Base-by-base conservation (phyloP, 2,888 invertebrate species). In the Lypha dubia region DNA sequence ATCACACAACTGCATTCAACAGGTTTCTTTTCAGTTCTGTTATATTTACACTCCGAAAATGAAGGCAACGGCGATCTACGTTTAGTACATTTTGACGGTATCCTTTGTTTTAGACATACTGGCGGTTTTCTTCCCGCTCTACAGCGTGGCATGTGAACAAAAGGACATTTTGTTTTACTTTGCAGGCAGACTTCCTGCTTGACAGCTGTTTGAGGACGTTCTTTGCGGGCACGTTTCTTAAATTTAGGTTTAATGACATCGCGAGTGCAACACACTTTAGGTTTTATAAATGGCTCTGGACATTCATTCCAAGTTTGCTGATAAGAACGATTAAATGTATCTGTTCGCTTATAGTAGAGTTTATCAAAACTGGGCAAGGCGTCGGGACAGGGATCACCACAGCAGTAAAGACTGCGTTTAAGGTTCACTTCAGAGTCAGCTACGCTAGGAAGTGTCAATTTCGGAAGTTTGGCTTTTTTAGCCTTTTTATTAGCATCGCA, bases 231-330 rank as follows among this genome's bases (percentile, higher is more conserved):
- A 22, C 79, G 82, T 32, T 73, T 79, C 35, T 49, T 86, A 1
- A 80, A 7, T 1, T 88, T 88, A 0, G 89, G 88, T 6, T 80
- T 74, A 0, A 86, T 28, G 0, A 84, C 79, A 0, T 85, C 83
- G 13, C 79, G 85, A 32, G 87, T 87, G 68, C 91, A 91, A 3
- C 89, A 75, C 20, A 89, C 88, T 28, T 87, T 87, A 28, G 87
- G 87, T 20, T 88, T 89, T 0, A 88, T 87, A 17, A 80, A 7
- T 20, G 81, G 56, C 0, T 89, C 87, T 0, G 91, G 90, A 46
- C 92, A 91, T 24, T 89, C 87, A 3, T 89, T 87, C 91, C 92
- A 91, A 1, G 91, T 91, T 62, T 90, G 92, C 85, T 89, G 89
- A 74, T 91, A 91, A 20, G 82, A 82, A 1, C 89, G 88, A 11